Conservation (phyloP, 2,888 invertebrate species). For the Aphelenchoides bicaudatus region DNA sequence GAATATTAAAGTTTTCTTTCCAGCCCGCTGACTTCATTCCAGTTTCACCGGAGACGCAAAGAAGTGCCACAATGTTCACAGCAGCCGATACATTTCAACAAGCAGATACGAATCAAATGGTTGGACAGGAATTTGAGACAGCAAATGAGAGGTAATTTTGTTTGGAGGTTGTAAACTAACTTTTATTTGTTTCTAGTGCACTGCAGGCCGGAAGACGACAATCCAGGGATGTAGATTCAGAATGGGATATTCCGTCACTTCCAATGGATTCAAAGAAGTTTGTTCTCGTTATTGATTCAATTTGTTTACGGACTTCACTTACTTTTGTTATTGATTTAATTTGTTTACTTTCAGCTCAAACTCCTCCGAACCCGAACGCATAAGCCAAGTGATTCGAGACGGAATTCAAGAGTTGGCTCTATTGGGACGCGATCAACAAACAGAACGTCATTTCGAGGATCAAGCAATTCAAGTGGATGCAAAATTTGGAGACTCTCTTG, state of each 20-base stretch:
- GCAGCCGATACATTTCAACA: background rate
- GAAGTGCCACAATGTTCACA: background rate
- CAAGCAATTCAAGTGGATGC: too few species aligned
- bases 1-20: background rate
- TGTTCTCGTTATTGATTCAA: background rate
- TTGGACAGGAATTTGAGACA: too few species aligned
- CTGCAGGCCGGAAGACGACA: background rate
- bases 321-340: too few species aligned
- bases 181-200: background rate
- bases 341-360: too few species aligned
- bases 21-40: background rate
- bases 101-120: too few species aligned
- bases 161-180: background rate
- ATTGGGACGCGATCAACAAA: too few species aligned
- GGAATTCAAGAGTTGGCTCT: too few species aligned
- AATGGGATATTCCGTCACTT: constrained; percentile 2
- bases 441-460: too few species aligned
- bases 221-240: too few species aligned
- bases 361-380: too few species aligned
- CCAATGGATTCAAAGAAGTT: constrained; percentile 6
- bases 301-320: background rate
- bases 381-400: too few species aligned
- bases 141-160: background rate
- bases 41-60: background rate
- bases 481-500: too few species aligned